Percentiles rank a stretch among this genome's conserved stretches.
Evolutionary conservation across 2,888 invertebrate genomes (phyloP).

Genomic region (Noctua janthe): DNA sequence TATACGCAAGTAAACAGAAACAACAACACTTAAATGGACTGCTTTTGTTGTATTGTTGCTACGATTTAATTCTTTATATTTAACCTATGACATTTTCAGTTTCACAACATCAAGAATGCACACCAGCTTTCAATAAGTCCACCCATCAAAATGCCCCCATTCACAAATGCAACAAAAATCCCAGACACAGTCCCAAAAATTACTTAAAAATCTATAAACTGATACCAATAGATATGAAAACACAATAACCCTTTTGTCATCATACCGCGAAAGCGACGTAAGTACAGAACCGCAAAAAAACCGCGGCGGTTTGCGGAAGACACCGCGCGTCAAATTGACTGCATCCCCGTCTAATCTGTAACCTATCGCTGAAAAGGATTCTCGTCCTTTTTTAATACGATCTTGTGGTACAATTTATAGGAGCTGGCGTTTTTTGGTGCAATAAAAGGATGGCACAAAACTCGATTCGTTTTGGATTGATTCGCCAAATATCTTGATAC

Average conservation of each 20-base stretch:
- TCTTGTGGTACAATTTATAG: constrained; percentile 70
- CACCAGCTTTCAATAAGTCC: not conserved
- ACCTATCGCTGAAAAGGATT: constrained; percentile 87
- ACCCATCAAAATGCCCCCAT: not conserved
- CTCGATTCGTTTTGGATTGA: not conserved
- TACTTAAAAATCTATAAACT: constrained; percentile 31
- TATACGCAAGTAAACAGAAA: not conserved
- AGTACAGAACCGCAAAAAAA: constrained; percentile 74
- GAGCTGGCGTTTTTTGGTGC: constrained; percentile 40
- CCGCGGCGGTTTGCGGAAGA: constrained; percentile 83
- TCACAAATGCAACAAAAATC: not conserved
- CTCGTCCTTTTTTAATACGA: constrained; percentile 84
- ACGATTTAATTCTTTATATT: not conserved
- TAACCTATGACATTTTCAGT: not conserved
- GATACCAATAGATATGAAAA: constrained; percentile 50
- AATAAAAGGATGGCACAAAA: not conserved
- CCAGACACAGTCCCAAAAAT: not conserved
- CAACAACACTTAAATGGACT: not conserved
- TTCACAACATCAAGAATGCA: not conserved
- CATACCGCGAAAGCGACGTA: constrained; percentile 68
- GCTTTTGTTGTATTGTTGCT: not conserved
- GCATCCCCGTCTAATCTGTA: constrained; percentile 87
- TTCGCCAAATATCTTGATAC: not conserved
- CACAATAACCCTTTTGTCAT: constrained; percentile 59
- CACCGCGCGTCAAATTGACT: constrained; percentile 85